Conservation (phyloP, 2,113 vertebrate genomes). For the Hippotragus niger region DNA sequence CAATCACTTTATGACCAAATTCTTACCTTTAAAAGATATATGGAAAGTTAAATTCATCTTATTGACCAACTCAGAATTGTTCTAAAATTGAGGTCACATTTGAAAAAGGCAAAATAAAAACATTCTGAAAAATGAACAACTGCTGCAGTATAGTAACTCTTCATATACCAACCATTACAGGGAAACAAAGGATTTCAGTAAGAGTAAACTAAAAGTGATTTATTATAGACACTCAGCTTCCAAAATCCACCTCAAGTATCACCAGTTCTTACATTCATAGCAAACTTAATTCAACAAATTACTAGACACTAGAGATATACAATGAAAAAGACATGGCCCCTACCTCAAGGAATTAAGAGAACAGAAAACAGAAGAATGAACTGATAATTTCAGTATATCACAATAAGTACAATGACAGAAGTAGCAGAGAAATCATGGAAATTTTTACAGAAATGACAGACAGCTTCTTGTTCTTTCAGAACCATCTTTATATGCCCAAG, state of each 20-base stretch:
- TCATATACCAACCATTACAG: background rate
- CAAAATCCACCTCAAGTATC: background rate
- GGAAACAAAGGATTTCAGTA: background rate
- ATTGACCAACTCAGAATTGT: background rate
- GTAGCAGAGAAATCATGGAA: background rate
- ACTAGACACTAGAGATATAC: background rate
- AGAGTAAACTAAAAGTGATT: background rate
- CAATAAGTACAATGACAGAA: background rate
- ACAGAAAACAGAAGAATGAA: background rate
- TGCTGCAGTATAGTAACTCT: background rate
- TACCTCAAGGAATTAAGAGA: background rate
- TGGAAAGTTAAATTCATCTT: conserved; percentile 15
- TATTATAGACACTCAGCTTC: background rate
- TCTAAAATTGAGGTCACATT: background rate
- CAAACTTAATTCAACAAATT: background rate
- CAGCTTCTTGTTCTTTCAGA: background rate
- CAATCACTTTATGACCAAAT: background rate
- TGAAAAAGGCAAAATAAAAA: conserved; percentile 28
- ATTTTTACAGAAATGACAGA: background rate
- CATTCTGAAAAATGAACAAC: background rate
- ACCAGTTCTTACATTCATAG: background rate
- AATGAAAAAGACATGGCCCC: background rate
- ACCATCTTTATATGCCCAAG: background rate
- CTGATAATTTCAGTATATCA: background rate
- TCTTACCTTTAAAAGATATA: background rate